phyloP scores from a whole-genome alignment of 92 coral and sea anemone species.

The Parazoanthus swiftii region DNA sequence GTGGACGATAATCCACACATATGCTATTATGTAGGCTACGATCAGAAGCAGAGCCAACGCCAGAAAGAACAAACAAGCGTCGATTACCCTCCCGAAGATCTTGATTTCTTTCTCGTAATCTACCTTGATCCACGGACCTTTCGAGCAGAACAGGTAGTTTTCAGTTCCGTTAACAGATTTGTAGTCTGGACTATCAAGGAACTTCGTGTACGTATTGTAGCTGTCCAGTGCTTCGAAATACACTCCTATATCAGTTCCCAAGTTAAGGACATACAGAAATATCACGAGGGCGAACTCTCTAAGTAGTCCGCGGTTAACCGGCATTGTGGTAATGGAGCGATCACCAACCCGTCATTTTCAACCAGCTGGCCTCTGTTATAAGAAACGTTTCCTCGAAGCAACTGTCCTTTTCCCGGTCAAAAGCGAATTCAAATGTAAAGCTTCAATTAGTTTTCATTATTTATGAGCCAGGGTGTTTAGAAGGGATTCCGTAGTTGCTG shows the following conservation, averaged over 20 bases:
- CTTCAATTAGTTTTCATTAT: slow-evolving; percentile 33
- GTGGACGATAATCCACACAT: slow-evolving; percentile 60
- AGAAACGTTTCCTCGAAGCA: background rate
- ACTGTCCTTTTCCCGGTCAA: slow-evolving; percentile 37
- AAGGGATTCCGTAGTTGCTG: background rate
- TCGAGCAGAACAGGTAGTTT: slow-evolving; percentile 60
- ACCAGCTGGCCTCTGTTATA: slow-evolving; percentile 26
- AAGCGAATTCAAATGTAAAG: background rate
- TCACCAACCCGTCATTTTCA: background rate
- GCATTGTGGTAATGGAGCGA: slow-evolving; percentile 38
- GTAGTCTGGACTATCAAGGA: slow-evolving; percentile 42
- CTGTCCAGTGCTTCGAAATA: slow-evolving; percentile 63
- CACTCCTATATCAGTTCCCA: slow-evolving; percentile 67
- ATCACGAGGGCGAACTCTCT: slow-evolving; percentile 62
- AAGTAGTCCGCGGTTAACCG: slow-evolving; percentile 50
- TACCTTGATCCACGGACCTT: slow-evolving; percentile 70
- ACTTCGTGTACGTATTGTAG: slow-evolving; percentile 49
- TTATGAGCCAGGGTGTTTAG: slow-evolving; percentile 16
- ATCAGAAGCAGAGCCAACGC: slow-evolving; percentile 59
- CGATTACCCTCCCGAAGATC: slow-evolving; percentile 59
- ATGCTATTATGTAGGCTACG: slow-evolving; percentile 47
- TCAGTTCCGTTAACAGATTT: slow-evolving; percentile 46
- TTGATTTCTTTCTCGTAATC: slow-evolving; percentile 61
- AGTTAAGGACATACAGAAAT: slow-evolving; percentile 63
- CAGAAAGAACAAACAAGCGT: slow-evolving; percentile 61